phyloP scores from a whole-genome alignment of 2,113 vertebrate species.

The Calidris pugnax region DNA sequence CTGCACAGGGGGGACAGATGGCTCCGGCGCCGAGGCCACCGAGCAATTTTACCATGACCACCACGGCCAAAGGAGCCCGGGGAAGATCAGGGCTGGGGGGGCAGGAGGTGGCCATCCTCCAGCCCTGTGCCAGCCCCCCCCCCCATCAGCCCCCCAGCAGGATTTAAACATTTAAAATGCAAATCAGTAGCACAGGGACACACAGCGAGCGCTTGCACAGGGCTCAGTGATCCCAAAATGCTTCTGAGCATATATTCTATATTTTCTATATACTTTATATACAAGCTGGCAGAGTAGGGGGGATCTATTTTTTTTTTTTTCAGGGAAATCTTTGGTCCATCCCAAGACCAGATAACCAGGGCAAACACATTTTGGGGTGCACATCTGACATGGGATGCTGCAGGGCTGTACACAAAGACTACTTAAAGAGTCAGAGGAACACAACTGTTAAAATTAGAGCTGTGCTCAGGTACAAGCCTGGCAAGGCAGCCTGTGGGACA shows the following conservation, averaged over 20 bases:
- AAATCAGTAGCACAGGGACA: not conserved
- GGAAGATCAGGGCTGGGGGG: not conserved
- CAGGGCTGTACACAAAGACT: rapidly evolving
- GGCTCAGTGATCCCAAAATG: rapidly evolving
- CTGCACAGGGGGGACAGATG: slow-evolving; percentile 24
- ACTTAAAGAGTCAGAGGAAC: not conserved
- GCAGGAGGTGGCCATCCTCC: not conserved
- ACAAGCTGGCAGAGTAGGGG: not conserved
- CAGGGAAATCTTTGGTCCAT: not conserved
- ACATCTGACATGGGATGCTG: not conserved
- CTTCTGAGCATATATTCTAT: no score
- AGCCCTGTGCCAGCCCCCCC: not conserved
- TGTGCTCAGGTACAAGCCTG: not conserved
- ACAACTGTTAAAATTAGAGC: not conserved
- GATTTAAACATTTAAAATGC: not conserved
- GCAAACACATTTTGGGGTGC: not conserved
- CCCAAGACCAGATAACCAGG: not conserved
- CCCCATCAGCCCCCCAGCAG: not conserved
- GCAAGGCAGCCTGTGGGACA: not conserved
- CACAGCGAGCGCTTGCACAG: rapidly evolving
- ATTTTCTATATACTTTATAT: not conserved
- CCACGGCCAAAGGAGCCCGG: not conserved
- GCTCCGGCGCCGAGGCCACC: not conserved
- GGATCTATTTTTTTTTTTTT: not conserved
- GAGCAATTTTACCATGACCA: slow-evolving; percentile 10